A percentile compares a stretch with the other conserved stretches of the same genome.
Conservation (phyloP, 2,888 invertebrate genomes). For the Pandemis corylana region DNA sequence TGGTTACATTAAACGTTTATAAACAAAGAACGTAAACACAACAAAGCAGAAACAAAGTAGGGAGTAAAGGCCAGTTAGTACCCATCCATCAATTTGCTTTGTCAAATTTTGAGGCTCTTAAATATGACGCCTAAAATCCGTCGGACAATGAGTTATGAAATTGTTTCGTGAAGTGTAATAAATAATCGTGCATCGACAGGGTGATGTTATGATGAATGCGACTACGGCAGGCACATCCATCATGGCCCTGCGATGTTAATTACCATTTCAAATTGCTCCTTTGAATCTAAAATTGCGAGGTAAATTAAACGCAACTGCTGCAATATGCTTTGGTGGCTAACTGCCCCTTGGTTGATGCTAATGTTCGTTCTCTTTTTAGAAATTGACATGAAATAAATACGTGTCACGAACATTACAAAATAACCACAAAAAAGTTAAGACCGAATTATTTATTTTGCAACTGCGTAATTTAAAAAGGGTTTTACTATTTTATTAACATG, state of each 20-base stretch:
- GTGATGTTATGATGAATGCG: constrained; percentile 60
- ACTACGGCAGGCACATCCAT: constrained; percentile 61
- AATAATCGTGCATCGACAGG: constrained; percentile 54
- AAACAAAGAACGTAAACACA: background rate
- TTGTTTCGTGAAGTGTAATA: constrained; percentile 51
- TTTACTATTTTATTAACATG: background rate
- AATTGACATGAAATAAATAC: background rate
- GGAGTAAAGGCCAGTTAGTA: background rate
- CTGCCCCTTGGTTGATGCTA: background rate
- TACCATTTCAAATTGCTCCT: constrained; percentile 74
- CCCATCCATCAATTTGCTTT: constrained; percentile 29
- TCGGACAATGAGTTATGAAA: constrained; percentile 47
- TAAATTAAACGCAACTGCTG: constrained; percentile 55
- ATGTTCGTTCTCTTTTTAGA: background rate
- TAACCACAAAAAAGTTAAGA: background rate
- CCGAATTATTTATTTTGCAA: too few species aligned
- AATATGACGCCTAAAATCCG: constrained; percentile 20
- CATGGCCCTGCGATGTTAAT: constrained; percentile 67
- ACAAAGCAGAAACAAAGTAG: background rate
- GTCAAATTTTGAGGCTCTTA: constrained; percentile 6
- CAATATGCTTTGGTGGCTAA: constrained; percentile 32
- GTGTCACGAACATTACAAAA: background rate
- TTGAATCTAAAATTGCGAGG: constrained; percentile 60
- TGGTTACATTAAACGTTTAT: background rate
- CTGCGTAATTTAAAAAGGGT: background rate